Evolutionary conservation across 2,888 invertebrate genomes (phyloP), one percentile per base, ranked within the genome.

Genomic region (Pardosa pseudoannulata): DNA sequence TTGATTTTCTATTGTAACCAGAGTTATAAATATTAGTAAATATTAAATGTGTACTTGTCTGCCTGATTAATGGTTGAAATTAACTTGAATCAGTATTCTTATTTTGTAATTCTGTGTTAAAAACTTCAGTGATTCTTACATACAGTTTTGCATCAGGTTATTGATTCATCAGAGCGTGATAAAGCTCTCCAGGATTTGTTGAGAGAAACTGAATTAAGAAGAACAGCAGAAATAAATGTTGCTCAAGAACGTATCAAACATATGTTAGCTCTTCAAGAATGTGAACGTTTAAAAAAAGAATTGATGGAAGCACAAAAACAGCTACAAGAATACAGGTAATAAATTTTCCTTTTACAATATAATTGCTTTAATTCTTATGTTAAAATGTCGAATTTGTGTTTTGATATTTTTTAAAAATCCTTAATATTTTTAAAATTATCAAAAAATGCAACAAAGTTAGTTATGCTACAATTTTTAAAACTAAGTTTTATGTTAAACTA

Each of bases 141-240:
- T n/a, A n/a, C n/a, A n/a, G n/a, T 83, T 68, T 32, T 86, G 0
- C 46, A 9, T 13, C 19, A 91, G 91, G 95, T 95, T 0, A 92
- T 95, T 0, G 98, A 98, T 91, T 96, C 95, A 0, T 93, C 94
- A 0, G 96, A 97, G 89, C 89, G 92, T 71, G 95, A 96, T 68
- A 91, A 93, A 16, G 91, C 96, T 32, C 93, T 94, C 89, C 92
- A 93, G 56, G 93, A 95, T 72, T 91, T 96, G 0, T 94, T 94
- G 2, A 90, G 90, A 2, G 93, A 93, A 9, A 94, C 94, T 88
- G 94, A 94, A 88, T 93, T 92, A 78, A 92, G 93, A 27, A 91
- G 94, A 0, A 93, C 94, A 89, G 91, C 94, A 0, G 96, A 96
- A 90, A 91, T 96, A 75, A 93, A 93, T 16, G 93, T 92, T 68